Percentiles rank a stretch among this genome's conserved stretches.
Conservation (phyloP, 2,113 vertebrate genomes). For the Platycercus adscitus region DNA sequence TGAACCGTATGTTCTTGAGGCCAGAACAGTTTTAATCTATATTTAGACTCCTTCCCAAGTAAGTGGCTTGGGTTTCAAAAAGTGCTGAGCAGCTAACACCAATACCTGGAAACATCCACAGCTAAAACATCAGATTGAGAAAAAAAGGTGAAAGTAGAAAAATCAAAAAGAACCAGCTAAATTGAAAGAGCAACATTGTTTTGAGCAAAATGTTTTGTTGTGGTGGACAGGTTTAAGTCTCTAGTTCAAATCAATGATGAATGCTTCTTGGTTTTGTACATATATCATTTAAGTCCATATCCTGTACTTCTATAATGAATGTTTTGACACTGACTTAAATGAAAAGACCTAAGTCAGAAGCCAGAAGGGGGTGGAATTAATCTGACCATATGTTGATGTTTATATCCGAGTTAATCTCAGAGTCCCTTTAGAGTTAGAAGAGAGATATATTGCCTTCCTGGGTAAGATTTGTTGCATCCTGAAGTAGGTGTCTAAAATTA, state of each 20-base stretch:
- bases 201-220: neutral
- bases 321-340: neutral
- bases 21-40: neutral
- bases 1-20: neutral
- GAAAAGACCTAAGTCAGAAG: neutral
- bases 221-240: neutral
- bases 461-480: neutral
- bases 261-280: neutral
- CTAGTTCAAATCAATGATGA: neutral
- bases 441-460: neutral
- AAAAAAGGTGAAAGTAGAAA: neutral
- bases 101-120: neutral
- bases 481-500: neutral
- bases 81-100: neutral
- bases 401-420: conserved; percentile 5
- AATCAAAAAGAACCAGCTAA: neutral
- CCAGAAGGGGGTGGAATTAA: conserved; percentile 20
- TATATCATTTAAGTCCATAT: neutral
- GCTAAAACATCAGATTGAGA: neutral
- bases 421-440: neutral
- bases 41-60: neutral
- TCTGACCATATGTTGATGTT: conserved; percentile 40
- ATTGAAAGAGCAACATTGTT: neutral
- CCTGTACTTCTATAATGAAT: neutral
- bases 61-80: neutral